Evolutionary conservation across 2,888 invertebrate species (phyloP).

Genomic region (Sphaerophoria rueppellii): DNA sequence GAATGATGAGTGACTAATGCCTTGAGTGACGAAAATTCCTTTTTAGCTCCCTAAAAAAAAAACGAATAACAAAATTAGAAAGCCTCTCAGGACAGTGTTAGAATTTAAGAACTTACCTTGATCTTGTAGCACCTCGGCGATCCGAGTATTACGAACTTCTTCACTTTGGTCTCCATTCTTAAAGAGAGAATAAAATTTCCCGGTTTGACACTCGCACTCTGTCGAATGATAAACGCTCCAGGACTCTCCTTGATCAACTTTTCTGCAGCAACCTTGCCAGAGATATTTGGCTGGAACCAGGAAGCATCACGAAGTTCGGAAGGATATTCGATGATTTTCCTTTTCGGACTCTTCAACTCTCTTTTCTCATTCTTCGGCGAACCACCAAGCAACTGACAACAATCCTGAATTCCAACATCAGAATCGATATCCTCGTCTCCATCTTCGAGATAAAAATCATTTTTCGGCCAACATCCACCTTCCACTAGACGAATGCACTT

Average conservation of each 20-base stretch:
- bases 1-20: constrained; percentile 98
- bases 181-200: constrained; percentile 76
- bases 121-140: constrained; percentile 76
- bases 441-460: constrained; percentile 75
- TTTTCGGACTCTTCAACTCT: constrained; percentile 51
- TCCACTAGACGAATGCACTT: constrained; percentile 46
- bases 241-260: constrained; percentile 75
- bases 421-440: constrained; percentile 77
- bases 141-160: constrained; percentile 76
- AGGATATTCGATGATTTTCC: constrained; percentile 65
- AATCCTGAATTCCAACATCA: constrained; percentile 79
- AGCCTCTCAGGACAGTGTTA: background rate
- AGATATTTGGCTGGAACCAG: constrained; percentile 79
- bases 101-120: constrained; percentile 71
- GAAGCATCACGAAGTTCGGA: constrained; percentile 75
- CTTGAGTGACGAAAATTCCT: constrained; percentile 94
- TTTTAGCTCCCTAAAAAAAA: constrained; percentile 93
- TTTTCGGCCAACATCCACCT: constrained; percentile 54
- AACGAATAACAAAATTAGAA: constrained; percentile 43
- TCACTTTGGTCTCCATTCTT: constrained; percentile 77
- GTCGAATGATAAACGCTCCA: constrained; percentile 78
- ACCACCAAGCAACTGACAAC: constrained; percentile 77
- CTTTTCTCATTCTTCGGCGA: constrained; percentile 54
- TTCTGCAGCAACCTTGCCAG: constrained; percentile 76
- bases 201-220: constrained; percentile 74